Evolutionary conservation across 2,797 vertebrate species (phyloP).

Genomic region (Chaenodraco wilsoni): DNA sequence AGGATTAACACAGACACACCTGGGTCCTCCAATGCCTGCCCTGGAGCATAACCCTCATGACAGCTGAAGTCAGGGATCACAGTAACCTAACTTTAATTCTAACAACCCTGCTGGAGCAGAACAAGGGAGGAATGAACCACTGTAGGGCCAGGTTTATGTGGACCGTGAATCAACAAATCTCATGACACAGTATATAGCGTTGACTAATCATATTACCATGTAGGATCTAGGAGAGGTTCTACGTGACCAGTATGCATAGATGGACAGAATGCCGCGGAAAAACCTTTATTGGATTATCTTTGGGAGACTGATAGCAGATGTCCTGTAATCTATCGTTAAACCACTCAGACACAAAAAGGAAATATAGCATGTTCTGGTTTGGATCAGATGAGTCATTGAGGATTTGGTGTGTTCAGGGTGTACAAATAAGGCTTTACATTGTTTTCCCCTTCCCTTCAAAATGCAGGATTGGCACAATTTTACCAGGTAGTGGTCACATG

Average conservation of each 20-base stretch:
- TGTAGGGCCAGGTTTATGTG: conserved; percentile 26
- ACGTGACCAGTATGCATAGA: conserved; percentile 9
- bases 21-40: conserved; percentile 59
- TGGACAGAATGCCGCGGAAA: background rate
- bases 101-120: conserved; percentile 22
- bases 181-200: conserved; percentile 58
- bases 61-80: conserved; percentile 44
- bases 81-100: conserved; percentile 38
- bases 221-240: conserved; percentile 10
- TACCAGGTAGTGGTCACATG: background rate
- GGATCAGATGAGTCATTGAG: background rate
- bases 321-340: conserved; percentile 7
- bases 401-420: background rate
- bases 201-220: conserved; percentile 50
- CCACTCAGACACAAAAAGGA: background rate
- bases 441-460: background rate
- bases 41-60: conserved; percentile 38
- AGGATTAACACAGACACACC: conserved; percentile 60
- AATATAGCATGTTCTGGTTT: background rate
- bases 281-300: conserved; percentile 4
- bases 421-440: background rate
- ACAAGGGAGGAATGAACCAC: background rate
- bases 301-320: background rate
- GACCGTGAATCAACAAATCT: conserved; percentile 54
- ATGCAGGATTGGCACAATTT: background rate